Conservation (phyloP, 1,140 invertebrate genomes). For the Caenorhabditis remanei region DNA sequence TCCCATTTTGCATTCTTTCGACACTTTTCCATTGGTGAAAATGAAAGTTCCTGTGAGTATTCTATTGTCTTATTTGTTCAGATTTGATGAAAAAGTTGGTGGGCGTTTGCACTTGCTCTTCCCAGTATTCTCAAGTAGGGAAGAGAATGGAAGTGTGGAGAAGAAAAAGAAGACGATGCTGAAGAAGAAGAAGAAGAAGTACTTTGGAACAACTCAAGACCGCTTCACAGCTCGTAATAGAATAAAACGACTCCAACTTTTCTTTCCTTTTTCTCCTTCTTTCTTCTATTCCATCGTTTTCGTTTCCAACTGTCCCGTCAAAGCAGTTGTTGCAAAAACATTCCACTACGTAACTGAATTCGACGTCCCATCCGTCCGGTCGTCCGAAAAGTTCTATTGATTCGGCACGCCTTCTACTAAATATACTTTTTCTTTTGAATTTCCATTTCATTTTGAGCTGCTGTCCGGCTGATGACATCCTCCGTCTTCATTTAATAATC, state of each 20-base stretch:
- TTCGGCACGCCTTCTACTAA: not conserved
- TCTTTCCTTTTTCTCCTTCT: not conserved
- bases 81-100: not conserved
- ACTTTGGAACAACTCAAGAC: slow-evolving; percentile 56
- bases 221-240: slow-evolving; percentile 52
- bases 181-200: slow-evolving; percentile 8
- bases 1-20: not conserved
- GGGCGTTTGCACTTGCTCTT: not conserved
- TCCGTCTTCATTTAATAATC: slow-evolving; percentile 46
- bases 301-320: not conserved
- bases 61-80: not conserved
- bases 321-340: slow-evolving; percentile 23
- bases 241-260: slow-evolving; percentile 47
- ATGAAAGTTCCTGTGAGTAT: not conserved
- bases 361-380: slow-evolving; percentile 1
- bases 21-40: slow-evolving; percentile 18
- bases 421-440: slow-evolving; percentile 15
- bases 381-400: slow-evolving; percentile 41
- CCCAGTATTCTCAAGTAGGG: not conserved
- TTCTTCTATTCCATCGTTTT: not conserved
- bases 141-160: slow-evolving; percentile 11
- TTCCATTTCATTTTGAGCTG: slow-evolving; percentile 20
- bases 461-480: slow-evolving; percentile 40
- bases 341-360: slow-evolving; percentile 40
- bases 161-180: not conserved